Conservation (phyloP, 30 jellyfish, hydroid and myxozoan genomes). For the Pelagia noctiluca region DNA sequence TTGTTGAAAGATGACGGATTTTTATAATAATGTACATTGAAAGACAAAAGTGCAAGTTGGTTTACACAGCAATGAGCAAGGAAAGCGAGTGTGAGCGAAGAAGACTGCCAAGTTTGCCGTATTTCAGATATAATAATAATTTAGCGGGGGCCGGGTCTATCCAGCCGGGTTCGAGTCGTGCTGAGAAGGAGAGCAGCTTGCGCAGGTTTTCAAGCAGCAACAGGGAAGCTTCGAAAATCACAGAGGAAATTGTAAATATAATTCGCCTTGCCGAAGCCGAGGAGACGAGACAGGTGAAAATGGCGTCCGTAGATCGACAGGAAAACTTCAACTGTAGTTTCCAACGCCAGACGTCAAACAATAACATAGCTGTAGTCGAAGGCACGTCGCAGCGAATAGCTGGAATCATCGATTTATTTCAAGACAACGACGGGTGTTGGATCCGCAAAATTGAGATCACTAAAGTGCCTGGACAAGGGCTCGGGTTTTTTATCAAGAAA, state of each 20-base stretch:
- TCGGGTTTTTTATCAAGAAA: constrained; percentile 86
- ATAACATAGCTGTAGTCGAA: constrained; percentile 29
- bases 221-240: constrained; percentile 25
- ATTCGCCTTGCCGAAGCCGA: constrained; percentile 57
- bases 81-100: constrained; percentile 37
- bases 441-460: constrained; percentile 84
- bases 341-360: not conserved
- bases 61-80: constrained; percentile 66
- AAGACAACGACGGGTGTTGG: constrained; percentile 78
- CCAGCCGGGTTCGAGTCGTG: constrained; percentile 18
- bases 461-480: constrained; percentile 92
- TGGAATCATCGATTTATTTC: constrained; percentile 75
- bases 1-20: constrained; percentile 48
- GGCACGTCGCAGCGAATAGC: constrained; percentile 75
- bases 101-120: constrained; percentile 66
- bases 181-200: constrained; percentile 23
- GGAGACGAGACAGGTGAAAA: constrained; percentile 31
- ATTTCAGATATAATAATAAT: constrained; percentile 51
- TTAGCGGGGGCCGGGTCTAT: too few species aligned
- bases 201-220: not conserved
- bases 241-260: constrained; percentile 47
- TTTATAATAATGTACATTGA: constrained; percentile 59
- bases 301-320: constrained; percentile 30
- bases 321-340: not conserved
- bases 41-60: constrained; percentile 45